Conservation (phyloP, 2,888 invertebrate species). For the Caenorhabditis panamensis region DNA sequence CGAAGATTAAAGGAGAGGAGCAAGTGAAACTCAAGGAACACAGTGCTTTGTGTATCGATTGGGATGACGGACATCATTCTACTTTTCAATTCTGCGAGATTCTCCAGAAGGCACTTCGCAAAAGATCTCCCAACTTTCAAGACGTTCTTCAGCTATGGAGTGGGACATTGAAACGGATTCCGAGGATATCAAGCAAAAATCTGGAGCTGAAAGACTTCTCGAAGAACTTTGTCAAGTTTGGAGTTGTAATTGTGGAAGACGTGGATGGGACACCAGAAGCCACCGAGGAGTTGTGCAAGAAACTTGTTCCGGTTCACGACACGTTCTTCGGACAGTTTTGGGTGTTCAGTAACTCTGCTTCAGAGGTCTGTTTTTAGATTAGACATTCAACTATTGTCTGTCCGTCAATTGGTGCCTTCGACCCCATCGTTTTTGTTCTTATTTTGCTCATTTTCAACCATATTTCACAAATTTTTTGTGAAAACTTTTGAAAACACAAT, state of each 20-base stretch:
- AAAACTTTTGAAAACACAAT: too few species aligned
- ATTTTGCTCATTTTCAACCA: too few species aligned
- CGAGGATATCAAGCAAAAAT: constrained; percentile 51
- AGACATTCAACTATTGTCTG: background rate
- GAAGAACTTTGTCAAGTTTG: constrained; percentile 70
- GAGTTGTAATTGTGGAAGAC: constrained; percentile 73
- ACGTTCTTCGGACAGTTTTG: constrained; percentile 89
- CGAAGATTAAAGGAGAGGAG: constrained; percentile 20
- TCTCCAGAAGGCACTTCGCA: constrained; percentile 51
- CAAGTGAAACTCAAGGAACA: constrained; percentile 21
- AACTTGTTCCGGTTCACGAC: constrained; percentile 86
- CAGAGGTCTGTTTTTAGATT: constrained; percentile 29
- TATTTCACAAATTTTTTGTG: too few species aligned
- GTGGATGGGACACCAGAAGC: constrained; percentile 66
- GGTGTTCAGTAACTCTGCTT: constrained; percentile 83
- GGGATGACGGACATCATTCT: constrained; percentile 52
- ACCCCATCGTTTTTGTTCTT: too few species aligned
- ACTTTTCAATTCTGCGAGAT: constrained; percentile 35
- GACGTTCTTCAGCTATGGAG: constrained; percentile 36
- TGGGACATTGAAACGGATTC: constrained; percentile 37
- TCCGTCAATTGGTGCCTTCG: too few species aligned
- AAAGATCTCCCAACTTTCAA: background rate
- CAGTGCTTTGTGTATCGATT: constrained; percentile 20
- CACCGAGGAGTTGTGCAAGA: constrained; percentile 82
- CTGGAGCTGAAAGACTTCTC: constrained; percentile 61